Evolutionary conservation across 2,797 vertebrate species (phyloP).

Genomic region (Gymnothorax javanicus): DNA sequence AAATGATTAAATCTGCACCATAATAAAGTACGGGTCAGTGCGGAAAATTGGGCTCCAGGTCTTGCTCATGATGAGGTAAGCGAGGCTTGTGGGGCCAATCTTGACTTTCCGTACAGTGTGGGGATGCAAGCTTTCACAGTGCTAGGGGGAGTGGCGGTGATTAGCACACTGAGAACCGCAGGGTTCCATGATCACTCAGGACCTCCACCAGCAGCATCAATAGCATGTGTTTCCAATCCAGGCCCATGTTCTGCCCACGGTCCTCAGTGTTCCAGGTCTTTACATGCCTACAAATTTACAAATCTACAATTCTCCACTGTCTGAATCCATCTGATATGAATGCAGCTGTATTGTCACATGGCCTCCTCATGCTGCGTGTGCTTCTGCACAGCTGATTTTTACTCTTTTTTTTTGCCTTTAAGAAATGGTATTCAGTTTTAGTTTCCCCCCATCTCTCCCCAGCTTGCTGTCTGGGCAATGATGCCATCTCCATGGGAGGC

Average conservation of each 20-base stretch:
- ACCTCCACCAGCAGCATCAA: neutral
- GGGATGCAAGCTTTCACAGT: neutral
- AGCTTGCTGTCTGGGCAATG: neutral
- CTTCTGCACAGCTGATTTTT: slow-evolving; percentile 5
- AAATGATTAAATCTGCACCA: no score
- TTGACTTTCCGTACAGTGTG: neutral
- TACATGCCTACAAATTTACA: neutral
- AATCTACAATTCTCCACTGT: slow-evolving; percentile 4
- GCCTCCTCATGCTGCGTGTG: neutral
- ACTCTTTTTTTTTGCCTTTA: neutral
- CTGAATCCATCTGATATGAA: slow-evolving; percentile 27
- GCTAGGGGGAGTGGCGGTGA: neutral
- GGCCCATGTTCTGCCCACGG: slow-evolving; percentile 26
- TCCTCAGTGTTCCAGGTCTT: slow-evolving; percentile 55
- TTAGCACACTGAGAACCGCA: slow-evolving; percentile 6
- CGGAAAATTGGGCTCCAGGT: no score
- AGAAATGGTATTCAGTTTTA: neutral
- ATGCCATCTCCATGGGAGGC: no score
- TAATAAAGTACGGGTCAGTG: no score
- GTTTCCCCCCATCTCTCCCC: neutral
- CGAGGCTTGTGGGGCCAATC: neutral
- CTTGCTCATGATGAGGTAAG: neutral
- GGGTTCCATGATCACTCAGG: neutral
- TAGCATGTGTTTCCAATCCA: slow-evolving; percentile 64
- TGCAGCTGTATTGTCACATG: slow-evolving; percentile 30